These are phyloP conservation scores for Antheraea yamamai DNA, from an alignment of 2,888 invertebrate species.

Conservation along the genomic window DNA sequence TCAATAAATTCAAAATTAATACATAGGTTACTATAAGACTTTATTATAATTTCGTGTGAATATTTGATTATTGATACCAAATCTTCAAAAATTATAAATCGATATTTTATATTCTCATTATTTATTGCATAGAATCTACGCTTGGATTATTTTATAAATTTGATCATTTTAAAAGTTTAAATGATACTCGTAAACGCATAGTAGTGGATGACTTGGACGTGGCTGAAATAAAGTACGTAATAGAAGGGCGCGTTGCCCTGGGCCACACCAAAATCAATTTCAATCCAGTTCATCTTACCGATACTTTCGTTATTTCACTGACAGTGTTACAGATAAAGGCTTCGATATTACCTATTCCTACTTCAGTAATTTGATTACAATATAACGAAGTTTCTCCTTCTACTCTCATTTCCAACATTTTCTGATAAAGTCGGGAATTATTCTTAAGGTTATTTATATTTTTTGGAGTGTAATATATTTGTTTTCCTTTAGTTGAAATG, in stretches of 20 bases:
- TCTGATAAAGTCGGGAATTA: neutral
- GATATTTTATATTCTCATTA: neutral
- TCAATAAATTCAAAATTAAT: too few relatives aligned
- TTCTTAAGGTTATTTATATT: neutral
- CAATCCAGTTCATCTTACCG: constrained; percentile 56
- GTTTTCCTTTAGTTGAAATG: too few relatives aligned
- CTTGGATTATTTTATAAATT: neutral
- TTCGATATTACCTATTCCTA: constrained; percentile 15
- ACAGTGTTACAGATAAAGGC: constrained; percentile 39
- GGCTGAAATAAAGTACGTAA: constrained; percentile 50
- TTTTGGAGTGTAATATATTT: neutral
- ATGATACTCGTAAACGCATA: neutral
- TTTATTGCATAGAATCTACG: neutral
- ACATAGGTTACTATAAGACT: too few relatives aligned
- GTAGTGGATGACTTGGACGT: constrained; percentile 24
- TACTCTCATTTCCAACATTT: constrained; percentile 5
- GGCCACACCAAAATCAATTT: constrained; percentile 63
- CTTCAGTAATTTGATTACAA: constrained; percentile 19
- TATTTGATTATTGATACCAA: too few relatives aligned
- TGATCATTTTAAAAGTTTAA: neutral
- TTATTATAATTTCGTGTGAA: too few relatives aligned
- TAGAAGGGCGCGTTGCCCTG: constrained; percentile 48
- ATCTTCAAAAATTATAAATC: too few relatives aligned
- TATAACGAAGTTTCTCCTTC: neutral
- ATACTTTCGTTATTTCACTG: constrained; percentile 47